Evolutionary conservation across 2,113 vertebrate species (phyloP).

Genomic region (Datnioides undecimradiatus): DNA sequence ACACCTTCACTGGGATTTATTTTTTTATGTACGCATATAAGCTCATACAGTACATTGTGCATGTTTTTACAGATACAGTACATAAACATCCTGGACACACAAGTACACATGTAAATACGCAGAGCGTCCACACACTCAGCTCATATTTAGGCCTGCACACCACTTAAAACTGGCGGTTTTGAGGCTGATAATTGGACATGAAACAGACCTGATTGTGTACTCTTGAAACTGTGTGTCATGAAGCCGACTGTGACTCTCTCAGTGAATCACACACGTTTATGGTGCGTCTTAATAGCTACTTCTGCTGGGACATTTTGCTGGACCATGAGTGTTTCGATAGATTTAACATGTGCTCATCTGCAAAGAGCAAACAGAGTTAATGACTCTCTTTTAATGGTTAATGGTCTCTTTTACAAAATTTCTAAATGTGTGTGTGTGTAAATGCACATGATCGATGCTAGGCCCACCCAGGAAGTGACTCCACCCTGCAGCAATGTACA

Average conservation of each 20-base stretch:
- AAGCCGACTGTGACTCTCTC: constrained; percentile 15
- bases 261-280: constrained; percentile 53
- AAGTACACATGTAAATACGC: constrained; percentile 13
- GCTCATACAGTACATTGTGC: background rate
- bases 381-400: too few relatives aligned
- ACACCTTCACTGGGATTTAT: background rate
- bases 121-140: constrained; percentile 4
- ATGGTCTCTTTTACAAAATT: constrained; percentile 32
- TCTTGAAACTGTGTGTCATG: constrained; percentile 25
- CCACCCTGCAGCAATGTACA: constrained; percentile 71
- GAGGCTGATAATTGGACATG: constrained; percentile 34
- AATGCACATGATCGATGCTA: constrained; percentile 52
- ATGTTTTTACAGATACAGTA: constrained; percentile 12
- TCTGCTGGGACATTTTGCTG: constrained; percentile 35
- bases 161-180: constrained; percentile 27
- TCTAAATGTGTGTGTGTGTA: constrained; percentile 27
- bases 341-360: constrained; percentile 50
- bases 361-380: constrained; percentile 13
- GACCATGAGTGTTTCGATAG: constrained; percentile 52
- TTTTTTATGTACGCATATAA: background rate
- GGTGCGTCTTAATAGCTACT: constrained; percentile 37
- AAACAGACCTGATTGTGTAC: constrained; percentile 27
- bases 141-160: constrained; percentile 9
- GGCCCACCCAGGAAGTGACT: constrained; percentile 81
- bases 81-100: constrained; percentile 9